Evolutionary conservation across 2,113 vertebrate genomes (phyloP).

Genomic region (Anser cygnoides): DNA sequence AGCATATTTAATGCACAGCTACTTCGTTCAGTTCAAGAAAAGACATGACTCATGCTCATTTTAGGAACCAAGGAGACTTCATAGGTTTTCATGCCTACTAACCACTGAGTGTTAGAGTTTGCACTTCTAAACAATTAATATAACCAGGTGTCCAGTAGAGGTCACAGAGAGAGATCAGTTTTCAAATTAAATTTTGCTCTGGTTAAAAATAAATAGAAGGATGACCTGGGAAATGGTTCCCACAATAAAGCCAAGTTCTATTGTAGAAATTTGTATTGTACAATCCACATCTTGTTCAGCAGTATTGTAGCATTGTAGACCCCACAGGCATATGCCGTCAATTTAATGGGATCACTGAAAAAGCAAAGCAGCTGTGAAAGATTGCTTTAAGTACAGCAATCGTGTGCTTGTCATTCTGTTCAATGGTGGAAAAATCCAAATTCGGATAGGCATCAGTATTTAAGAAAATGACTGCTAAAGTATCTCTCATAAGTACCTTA

Average conservation of each 20-base stretch:
- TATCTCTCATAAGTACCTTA: conserved; percentile 78
- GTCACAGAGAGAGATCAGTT: not conserved
- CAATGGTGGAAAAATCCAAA: conserved; percentile 81
- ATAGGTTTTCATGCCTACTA: conserved; percentile 62
- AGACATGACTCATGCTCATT: conserved; percentile 80
- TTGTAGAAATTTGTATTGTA: conserved; percentile 59
- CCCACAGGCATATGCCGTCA: conserved; percentile 82
- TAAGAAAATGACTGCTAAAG: conserved; percentile 88
- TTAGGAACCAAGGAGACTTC: conserved; percentile 66
- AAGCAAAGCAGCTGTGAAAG: conserved; percentile 85
- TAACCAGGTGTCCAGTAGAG: conserved; percentile 63
- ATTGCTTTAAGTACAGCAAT: conserved; percentile 90
- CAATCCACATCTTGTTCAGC: conserved; percentile 74
- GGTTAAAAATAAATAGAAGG: conserved; percentile 26
- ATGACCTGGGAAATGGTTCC: conserved; percentile 19
- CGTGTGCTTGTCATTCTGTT: conserved; percentile 89
- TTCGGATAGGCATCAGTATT: conserved; percentile 87
- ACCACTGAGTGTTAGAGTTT: conserved; percentile 21
- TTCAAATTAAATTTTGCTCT: conserved; percentile 55
- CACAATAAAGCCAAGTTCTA: conserved; percentile 47
- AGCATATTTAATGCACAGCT: conserved; percentile 90
- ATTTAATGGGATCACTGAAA: conserved; percentile 83
- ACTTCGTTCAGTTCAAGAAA: conserved; percentile 82
- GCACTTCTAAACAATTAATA: conserved; percentile 67
- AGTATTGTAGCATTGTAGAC: conserved; percentile 62